Evolutionary conservation across 2,797 vertebrate genomes (phyloP).

Genomic region (Tachyglossus aculeatus): DNA sequence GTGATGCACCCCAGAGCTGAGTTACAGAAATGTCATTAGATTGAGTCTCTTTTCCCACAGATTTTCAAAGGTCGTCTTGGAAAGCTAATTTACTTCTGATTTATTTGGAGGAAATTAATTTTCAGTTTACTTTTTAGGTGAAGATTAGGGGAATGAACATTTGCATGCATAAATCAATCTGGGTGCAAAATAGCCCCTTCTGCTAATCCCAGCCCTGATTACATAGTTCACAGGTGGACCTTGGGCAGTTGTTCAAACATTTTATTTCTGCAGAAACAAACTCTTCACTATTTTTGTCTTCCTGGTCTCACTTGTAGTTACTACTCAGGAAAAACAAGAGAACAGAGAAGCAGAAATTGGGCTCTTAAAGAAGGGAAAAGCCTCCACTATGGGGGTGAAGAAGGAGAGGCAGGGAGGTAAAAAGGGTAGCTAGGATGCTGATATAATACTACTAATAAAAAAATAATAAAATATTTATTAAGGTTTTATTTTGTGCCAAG

Average conservation of each 20-base stretch:
- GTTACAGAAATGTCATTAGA: too few relatives aligned
- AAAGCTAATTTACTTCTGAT: constrained; percentile 33
- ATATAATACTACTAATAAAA: too few relatives aligned
- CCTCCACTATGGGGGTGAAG: too few relatives aligned
- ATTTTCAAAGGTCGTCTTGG: neutral
- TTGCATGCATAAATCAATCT: constrained; percentile 54
- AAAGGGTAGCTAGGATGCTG: too few relatives aligned
- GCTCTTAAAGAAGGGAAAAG: too few relatives aligned
- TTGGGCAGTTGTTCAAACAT: neutral
- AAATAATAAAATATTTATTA: too few relatives aligned
- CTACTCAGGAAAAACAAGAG: too few relatives aligned
- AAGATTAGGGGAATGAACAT: constrained; percentile 60
- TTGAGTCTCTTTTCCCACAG: neutral
- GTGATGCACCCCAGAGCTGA: too few relatives aligned
- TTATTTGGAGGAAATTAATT: constrained; percentile 34
- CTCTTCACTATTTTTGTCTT: neutral
- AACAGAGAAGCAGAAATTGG: too few relatives aligned
- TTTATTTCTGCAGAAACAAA: neutral
- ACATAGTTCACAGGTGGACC: constrained; percentile 41
- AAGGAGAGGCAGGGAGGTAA: too few relatives aligned
- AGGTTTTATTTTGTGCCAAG: too few relatives aligned
- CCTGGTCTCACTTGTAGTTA: too few relatives aligned
- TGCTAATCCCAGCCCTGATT: constrained; percentile 45
- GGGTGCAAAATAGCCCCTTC: constrained; percentile 36
- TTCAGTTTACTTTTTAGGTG: constrained; percentile 12